Percentiles rank a stretch among this genome's conserved stretches.
These are phyloP conservation scores for Cariama cristata DNA, from an alignment of 2,113 vertebrate genomes.

Conservation along the genomic window DNA sequence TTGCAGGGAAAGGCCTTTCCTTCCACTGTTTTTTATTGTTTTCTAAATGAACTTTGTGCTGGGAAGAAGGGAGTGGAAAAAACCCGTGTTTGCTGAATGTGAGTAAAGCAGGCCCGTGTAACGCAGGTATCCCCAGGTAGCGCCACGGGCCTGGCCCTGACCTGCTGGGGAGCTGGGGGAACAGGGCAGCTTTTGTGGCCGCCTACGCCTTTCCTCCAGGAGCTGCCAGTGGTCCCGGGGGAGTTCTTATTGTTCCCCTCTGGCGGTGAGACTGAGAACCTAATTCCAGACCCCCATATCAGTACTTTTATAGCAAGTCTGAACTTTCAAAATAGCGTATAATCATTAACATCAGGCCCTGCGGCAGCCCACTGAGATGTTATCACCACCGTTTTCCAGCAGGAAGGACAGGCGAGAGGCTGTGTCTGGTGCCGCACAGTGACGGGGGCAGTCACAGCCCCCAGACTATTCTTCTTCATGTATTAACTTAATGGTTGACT, in stretches of 20 bases:
- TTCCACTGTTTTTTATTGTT: neutral
- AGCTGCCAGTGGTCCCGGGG: neutral
- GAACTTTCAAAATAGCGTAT: neutral
- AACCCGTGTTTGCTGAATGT: neutral
- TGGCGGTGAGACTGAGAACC: neutral
- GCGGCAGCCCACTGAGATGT: neutral
- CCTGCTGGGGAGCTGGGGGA: neutral
- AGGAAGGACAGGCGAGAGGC: neutral
- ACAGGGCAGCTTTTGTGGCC: neutral
- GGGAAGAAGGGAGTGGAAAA: neutral
- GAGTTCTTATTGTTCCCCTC: neutral
- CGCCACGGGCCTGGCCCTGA: neutral
- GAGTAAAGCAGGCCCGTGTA: neutral
- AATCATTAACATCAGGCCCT: constrained; percentile 3
- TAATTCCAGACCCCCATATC: neutral
- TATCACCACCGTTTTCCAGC: neutral
- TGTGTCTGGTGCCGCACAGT: neutral
- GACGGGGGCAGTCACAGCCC: neutral
- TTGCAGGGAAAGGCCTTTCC: neutral
- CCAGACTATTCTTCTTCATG: neutral
- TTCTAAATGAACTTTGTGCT: neutral
- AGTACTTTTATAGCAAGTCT: neutral
- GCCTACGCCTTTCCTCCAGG: neutral
- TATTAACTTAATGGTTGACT: neutral
- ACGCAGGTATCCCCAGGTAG: neutral